Evolutionary conservation across 2,797 vertebrate species (phyloP).

Genomic region (Chiloscyllium punctatum): DNA sequence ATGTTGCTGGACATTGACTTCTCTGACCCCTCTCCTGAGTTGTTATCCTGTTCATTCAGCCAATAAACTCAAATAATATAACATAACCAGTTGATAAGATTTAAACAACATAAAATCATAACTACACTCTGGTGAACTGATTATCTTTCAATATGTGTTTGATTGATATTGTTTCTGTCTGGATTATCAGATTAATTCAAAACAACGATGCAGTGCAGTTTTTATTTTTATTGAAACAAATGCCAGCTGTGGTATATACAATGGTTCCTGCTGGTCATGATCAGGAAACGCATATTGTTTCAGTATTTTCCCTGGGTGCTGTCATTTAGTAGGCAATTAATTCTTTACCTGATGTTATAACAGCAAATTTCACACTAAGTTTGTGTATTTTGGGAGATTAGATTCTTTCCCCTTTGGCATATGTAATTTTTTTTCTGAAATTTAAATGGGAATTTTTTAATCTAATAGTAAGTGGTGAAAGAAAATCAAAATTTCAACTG

Average conservation of each 20-base stretch:
- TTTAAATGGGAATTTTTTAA: not conserved
- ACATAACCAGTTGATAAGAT: not conserved
- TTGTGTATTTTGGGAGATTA: not conserved
- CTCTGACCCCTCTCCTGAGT: not conserved
- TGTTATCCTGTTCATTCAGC: not conserved
- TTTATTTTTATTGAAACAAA: not conserved
- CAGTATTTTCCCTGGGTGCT: conserved; percentile 57
- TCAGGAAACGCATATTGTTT: conserved; percentile 55
- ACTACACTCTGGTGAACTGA: not conserved
- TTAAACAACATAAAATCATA: not conserved
- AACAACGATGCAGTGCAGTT: not conserved
- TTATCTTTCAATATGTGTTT: not conserved
- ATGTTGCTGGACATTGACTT: not conserved
- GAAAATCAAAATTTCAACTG: not conserved
- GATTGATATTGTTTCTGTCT: not conserved
- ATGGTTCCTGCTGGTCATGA: not conserved
- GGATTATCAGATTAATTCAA: not conserved
- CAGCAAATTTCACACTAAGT: conserved; percentile 48
- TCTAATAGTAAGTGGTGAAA: not conserved
- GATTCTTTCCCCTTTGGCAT: not conserved
- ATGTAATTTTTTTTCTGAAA: not conserved
- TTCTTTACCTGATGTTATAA: conserved; percentile 43
- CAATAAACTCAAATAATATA: not conserved
- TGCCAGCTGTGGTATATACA: not conserved
- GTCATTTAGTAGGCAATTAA: conserved; percentile 49